A percentile compares a stretch with the other conserved stretches of the same genome.
Evolutionary conservation across 2,888 invertebrate species (phyloP).

Genomic region (Nephrotoma guestfalica): DNA sequence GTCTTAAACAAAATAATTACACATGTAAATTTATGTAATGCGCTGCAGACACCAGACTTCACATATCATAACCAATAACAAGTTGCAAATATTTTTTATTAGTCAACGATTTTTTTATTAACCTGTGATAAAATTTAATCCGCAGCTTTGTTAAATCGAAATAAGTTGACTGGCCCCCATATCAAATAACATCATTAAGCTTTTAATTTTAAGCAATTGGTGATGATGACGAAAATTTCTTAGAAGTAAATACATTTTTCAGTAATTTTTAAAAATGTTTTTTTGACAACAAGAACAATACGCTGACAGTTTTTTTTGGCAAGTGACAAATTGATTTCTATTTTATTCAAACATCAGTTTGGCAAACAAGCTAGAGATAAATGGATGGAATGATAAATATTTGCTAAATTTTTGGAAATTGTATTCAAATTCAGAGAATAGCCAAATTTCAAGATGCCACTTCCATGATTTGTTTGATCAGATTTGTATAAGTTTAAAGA

Average conservation of each 20-base stretch:
- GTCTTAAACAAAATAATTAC: too few relatives aligned
- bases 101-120: too few relatives aligned
- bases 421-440: not conserved
- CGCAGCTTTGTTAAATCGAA: not conserved
- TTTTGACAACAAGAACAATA: not conserved
- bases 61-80: too few relatives aligned
- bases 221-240: not conserved
- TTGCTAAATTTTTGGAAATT: too few relatives aligned
- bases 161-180: not conserved
- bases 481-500: not conserved
- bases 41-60: too few relatives aligned
- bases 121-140: too few relatives aligned
- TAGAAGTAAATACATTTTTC: not conserved
- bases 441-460: not conserved
- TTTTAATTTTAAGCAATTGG: too few relatives aligned
- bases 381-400: too few relatives aligned
- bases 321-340: not conserved
- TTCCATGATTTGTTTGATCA: not conserved
- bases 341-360: not conserved
- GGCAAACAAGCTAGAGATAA: not conserved
- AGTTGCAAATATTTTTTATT: too few relatives aligned
- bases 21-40: too few relatives aligned
- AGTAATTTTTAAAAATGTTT: not conserved
- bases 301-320: not conserved
- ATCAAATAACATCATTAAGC: not conserved